A percentile compares a stretch with the other conserved stretches of the same genome.
Conservation (phyloP, 2,797 vertebrate species). For the Bovichtus diacanthus region DNA sequence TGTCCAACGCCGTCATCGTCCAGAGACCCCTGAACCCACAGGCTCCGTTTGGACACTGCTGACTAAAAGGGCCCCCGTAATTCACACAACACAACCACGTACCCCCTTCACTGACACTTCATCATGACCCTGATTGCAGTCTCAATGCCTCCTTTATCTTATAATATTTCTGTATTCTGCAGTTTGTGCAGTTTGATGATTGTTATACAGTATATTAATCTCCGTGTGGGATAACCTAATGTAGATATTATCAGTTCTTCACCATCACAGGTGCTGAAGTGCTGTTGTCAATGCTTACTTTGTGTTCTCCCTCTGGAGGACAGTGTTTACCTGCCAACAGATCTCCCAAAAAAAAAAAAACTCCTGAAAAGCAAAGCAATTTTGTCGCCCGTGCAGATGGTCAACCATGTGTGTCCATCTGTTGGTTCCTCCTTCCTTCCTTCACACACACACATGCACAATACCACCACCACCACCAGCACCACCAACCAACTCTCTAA, state of each 20-base stretch:
- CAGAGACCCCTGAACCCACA: constrained; percentile 89
- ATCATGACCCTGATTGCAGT: neutral
- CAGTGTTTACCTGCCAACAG: constrained; percentile 35
- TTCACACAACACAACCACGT: neutral
- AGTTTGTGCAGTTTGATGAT: constrained; percentile 22
- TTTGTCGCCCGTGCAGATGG: constrained; percentile 37
- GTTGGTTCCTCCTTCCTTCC: constrained; percentile 8
- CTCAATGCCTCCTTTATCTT: neutral
- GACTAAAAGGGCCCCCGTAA: constrained; percentile 53
- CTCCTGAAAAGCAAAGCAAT: constrained; percentile 19
- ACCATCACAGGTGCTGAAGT: constrained; percentile 23
- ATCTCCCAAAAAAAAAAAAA: constrained; percentile 26
- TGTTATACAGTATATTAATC: constrained; percentile 1
- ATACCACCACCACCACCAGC: constrained; percentile 22
- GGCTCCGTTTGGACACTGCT: constrained; percentile 83
- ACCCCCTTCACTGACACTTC: neutral
- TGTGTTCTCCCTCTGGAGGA: constrained; percentile 35
- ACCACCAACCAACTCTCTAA: constrained; percentile 30
- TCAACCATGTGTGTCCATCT: constrained; percentile 34
- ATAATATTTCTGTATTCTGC: constrained; percentile 11
- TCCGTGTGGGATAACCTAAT: constrained; percentile 31
- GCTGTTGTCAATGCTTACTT: constrained; percentile 21
- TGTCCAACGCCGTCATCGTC: constrained; percentile 92
- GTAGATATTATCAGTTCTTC: constrained; percentile 24
- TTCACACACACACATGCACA: neutral